phyloP scores from a whole-genome alignment of 2,113 vertebrate species.

The Leptocoma aspasia region DNA sequence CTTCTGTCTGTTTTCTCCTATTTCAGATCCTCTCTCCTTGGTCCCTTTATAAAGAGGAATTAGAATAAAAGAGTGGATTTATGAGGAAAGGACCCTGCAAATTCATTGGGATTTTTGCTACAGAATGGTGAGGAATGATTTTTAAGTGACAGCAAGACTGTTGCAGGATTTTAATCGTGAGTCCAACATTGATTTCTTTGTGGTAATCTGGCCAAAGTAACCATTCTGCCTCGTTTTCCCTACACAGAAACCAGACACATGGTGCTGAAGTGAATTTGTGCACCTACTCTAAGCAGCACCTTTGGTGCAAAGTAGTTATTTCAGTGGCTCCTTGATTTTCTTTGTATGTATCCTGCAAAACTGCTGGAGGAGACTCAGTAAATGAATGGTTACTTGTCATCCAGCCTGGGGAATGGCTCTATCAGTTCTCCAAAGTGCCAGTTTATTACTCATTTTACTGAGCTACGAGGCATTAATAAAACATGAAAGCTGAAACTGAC shows the following conservation, averaged over 20 bases:
- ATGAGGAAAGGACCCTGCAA: background rate
- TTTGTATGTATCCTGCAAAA: background rate
- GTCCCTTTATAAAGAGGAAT: background rate
- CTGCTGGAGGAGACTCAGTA: background rate
- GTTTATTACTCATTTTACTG: slow-evolving; percentile 57
- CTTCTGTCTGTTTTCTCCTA: background rate
- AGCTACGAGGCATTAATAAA: slow-evolving; percentile 45
- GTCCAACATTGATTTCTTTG: background rate
- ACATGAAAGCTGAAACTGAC: slow-evolving; percentile 31
- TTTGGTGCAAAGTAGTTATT: background rate
- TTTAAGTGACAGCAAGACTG: background rate
- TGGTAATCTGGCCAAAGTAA: background rate
- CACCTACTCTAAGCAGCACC: background rate
- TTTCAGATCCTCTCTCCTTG: background rate
- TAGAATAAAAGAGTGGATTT: background rate
- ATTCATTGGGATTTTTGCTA: background rate
- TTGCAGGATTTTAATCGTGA: background rate
- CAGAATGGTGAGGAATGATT: background rate
- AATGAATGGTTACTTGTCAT: slow-evolving; percentile 22
- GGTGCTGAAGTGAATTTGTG: background rate
- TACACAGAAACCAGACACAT: background rate
- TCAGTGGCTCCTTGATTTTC: background rate
- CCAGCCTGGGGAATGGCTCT: slow-evolving; percentile 13
- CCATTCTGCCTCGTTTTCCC: background rate
- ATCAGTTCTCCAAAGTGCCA: slow-evolving; percentile 23